Conservation (phyloP, 2,113 vertebrate genomes). For the Ardeotis arabs region DNA sequence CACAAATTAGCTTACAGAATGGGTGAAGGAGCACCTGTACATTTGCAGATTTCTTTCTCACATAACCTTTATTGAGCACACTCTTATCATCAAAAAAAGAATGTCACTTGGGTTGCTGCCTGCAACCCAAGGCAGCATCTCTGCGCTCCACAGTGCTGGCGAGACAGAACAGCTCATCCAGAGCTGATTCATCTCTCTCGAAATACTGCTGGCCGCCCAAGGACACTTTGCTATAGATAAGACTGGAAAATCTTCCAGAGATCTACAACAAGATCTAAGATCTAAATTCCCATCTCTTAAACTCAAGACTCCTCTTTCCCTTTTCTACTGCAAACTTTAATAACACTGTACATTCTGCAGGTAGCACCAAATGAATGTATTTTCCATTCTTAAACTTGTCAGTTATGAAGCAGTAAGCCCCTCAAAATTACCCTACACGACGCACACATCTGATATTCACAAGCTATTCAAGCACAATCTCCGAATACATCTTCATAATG, state of each 20-base stretch:
- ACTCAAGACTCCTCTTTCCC: not conserved
- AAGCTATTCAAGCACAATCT: conserved; percentile 55
- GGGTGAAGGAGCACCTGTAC: not conserved
- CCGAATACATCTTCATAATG: conserved; percentile 58
- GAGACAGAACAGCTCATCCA: not conserved
- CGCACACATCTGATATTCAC: conserved; percentile 30
- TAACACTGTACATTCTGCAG: conserved; percentile 8
- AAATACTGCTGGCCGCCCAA: not conserved
- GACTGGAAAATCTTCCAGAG: not conserved
- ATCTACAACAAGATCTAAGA: not conserved
- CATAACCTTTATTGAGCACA: not conserved
- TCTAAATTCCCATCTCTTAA: not conserved
- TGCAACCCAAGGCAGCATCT: not conserved
- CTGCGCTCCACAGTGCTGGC: not conserved
- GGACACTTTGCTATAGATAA: not conserved
- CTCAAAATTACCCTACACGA: conserved; percentile 40
- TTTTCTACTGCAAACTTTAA: conserved; percentile 1
- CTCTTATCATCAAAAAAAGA: not conserved
- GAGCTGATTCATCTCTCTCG: not conserved
- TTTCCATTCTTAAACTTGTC: conserved; percentile 11
- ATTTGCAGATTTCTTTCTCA: not conserved
- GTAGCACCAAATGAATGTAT: conserved; percentile 28
- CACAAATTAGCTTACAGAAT: not conserved
- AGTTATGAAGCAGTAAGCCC: conserved; percentile 35
- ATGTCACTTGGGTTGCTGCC: not conserved